Percentiles rank a stretch among this genome's conserved stretches.
Evolutionary conservation across 2,888 invertebrate genomes (phyloP).

Genomic region (Sylvicola cinctus): DNA sequence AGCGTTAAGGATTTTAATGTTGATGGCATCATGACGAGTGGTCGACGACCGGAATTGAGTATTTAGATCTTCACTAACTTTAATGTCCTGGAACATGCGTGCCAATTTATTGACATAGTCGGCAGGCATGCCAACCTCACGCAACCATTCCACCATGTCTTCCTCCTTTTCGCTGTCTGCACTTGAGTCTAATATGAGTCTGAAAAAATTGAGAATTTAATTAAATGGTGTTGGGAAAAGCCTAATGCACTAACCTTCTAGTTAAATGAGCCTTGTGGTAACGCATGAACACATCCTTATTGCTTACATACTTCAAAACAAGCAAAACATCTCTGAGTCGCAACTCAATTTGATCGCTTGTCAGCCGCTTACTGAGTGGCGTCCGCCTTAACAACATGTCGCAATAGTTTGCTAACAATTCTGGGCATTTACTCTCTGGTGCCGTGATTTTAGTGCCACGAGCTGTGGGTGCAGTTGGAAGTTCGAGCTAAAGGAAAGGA

Average conservation of each 20-base stretch:
- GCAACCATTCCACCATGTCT: conserved; percentile 94
- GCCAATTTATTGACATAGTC: conserved; percentile 97
- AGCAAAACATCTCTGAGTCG: conserved; percentile 83
- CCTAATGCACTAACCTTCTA: conserved; percentile 28
- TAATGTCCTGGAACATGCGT: conserved; percentile 96
- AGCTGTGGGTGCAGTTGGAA: conserved; percentile 37
- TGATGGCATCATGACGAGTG: conserved; percentile 69
- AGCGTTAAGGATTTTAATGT: conserved; percentile 95
- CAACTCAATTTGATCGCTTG: conserved; percentile 90
- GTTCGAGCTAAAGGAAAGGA: conserved; percentile 27
- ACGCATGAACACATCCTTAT: conserved; percentile 99
- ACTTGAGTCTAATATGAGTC: conserved; percentile 91
- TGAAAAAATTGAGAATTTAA: conserved; percentile 7
- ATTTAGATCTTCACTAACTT: conserved; percentile 92
- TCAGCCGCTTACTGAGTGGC: conserved; percentile 85
- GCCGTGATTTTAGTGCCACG: conserved; percentile 44
- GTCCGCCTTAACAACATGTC: conserved; percentile 96
- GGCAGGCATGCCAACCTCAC: conserved; percentile 98
- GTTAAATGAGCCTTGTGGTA: conserved; percentile 98
- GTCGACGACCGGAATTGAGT: conserved; percentile 75
- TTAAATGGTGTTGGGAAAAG: background rate
- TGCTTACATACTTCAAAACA: conserved; percentile 96
- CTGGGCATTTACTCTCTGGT: conserved; percentile 97
- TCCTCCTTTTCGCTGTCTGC: conserved; percentile 99
- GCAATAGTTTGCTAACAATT: conserved; percentile 96